Evolutionary conservation across 64 coral and sea anemone genomes (phyloP), one percentile per base, ranked within the genome.

Genomic region (Astreopora myriophthalma): DNA sequence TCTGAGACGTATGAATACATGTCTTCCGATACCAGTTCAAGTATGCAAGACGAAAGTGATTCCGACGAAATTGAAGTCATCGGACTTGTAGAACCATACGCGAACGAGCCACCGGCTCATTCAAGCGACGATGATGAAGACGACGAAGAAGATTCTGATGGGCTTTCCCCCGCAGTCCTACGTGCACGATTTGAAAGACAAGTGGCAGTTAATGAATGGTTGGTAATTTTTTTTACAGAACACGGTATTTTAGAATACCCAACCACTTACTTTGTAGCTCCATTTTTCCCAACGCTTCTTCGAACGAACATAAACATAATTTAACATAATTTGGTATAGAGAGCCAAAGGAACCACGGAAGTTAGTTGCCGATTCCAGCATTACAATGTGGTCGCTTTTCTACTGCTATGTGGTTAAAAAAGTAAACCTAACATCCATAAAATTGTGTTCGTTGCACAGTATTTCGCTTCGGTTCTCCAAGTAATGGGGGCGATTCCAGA

Each of bases 21-120:
- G 60, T 64, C 60, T 64, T 64, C 60, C 60, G 8, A 64, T 64
- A 64, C 60, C 8, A 24, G 60, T 25, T 64, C 60, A 64, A 64
- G 60, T 64, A 64, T 64, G 60, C 60, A 64, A 64, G 60, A 64
- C 60, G 60, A 64, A 64, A 64, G 60, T 64, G 22, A 64, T 64
- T 64, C 60, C 20, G 60, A 64, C 60, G 60, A 64, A 64, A 64
- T 64, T 64, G n/a, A 64, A 64, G 60, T 64, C 60, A 2, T 90
- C 24, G 62, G 88, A 42, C 24, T 52, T 28, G 46, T 90, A 67
- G 31, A 90, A 29, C 74, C 74, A 34, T 90, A 90, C 61, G 32
- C 51, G 60, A 51, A 89, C 55, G 87, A 78, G 73, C 87, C 87
- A 25, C 88, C 65, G 32, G 88, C 74, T 79, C 75, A 90, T 80